These are phyloP conservation scores for Hycleus cichorii DNA, from an alignment of 1,140 invertebrate species.

Conservation along the genomic window DNA sequence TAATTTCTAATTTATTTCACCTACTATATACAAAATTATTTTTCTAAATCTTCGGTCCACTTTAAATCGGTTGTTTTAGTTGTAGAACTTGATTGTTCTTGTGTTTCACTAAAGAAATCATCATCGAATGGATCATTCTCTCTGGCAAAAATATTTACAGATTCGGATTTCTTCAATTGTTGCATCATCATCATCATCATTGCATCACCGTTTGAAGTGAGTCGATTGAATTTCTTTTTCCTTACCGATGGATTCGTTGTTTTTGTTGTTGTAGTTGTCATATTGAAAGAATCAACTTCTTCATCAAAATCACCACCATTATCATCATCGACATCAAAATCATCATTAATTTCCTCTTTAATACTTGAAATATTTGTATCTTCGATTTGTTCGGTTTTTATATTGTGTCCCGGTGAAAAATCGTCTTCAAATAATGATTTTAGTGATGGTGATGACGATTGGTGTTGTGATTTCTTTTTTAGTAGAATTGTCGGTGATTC, in stretches of 20 bases:
- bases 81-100: slow-evolving; percentile 1
- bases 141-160: slow-evolving; percentile 76
- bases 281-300: slow-evolving; percentile 26
- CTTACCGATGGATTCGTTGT: slow-evolving; percentile 11
- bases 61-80: slow-evolving; percentile 27
- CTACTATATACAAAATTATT: not conserved
- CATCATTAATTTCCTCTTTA: slow-evolving; percentile 26
- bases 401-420: slow-evolving; percentile 49
- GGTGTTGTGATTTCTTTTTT: slow-evolving; percentile 19
- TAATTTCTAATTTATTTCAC: not conserved
- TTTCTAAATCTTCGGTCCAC: slow-evolving; percentile 34
- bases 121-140: slow-evolving; percentile 79
- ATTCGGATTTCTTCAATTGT: slow-evolving; percentile 67
- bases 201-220: not conserved
- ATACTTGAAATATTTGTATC: slow-evolving; percentile 30
- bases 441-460: slow-evolving; percentile 36
- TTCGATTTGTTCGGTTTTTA: slow-evolving; percentile 31
- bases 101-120: slow-evolving; percentile 60
- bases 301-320: slow-evolving; percentile 14
- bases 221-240: slow-evolving; percentile 8
- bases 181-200: slow-evolving; percentile 16
- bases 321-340: too few relatives aligned
- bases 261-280: not conserved
- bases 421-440: slow-evolving; percentile 66
- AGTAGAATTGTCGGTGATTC: slow-evolving; percentile 18